Evolutionary conservation across 2,113 vertebrate species (phyloP).

Genomic region (Bungarus multicinctus): DNA sequence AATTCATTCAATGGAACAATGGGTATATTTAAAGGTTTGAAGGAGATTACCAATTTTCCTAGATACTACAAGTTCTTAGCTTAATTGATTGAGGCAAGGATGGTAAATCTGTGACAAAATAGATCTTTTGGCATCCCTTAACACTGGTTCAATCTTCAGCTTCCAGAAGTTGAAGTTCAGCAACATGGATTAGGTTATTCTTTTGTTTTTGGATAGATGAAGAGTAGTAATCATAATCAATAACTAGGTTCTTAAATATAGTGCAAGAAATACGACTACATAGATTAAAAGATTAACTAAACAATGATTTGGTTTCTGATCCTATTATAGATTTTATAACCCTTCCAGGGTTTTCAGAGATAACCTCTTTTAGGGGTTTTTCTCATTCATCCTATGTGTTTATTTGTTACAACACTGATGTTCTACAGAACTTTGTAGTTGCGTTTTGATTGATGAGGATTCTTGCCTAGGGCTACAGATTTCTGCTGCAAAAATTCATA

Average conservation of each 20-base stretch:
- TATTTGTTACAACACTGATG: neutral
- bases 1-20: conserved; percentile 44
- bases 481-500: neutral
- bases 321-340: neutral
- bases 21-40: neutral
- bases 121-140: neutral
- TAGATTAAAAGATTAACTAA: neutral
- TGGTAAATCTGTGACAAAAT: neutral
- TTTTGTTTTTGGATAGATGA: neutral
- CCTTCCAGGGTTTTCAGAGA: neutral
- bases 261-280: neutral
- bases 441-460: neutral
- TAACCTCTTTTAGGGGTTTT: neutral
- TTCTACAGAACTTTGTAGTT: neutral
- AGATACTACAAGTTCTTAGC: neutral
- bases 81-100: neutral
- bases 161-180: neutral
- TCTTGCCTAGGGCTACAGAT: neutral
- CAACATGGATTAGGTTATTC: neutral
- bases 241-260: neutral
- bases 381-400: neutral
- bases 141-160: neutral
- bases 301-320: neutral
- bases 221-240: neutral
- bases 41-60: neutral